A percentile compares a stretch with the other conserved stretches of the same genome.
These are phyloP conservation scores for Poeciliopsis retropinna DNA, from an alignment of 2,113 vertebrate species.

Conservation along the genomic window DNA sequence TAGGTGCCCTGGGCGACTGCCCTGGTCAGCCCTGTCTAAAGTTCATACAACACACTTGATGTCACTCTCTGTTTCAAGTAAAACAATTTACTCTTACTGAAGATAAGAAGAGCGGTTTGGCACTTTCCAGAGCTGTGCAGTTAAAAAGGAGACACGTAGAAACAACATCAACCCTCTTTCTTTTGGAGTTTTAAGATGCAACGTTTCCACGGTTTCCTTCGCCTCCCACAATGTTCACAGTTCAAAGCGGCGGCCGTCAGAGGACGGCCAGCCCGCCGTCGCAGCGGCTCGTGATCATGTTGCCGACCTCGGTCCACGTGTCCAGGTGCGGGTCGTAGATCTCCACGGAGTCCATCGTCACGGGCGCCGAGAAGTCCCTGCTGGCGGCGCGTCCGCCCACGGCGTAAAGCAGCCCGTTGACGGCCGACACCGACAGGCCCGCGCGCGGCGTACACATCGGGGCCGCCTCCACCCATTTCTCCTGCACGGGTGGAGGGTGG, in stretches of 20 bases:
- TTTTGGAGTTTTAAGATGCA: slow-evolving; percentile 45
- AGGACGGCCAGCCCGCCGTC: slow-evolving; percentile 93
- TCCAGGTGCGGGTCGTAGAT: slow-evolving; percentile 96
- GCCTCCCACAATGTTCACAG: neutral
- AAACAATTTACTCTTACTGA: neutral
- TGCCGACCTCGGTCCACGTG: slow-evolving; percentile 94
- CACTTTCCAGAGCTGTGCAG: slow-evolving; percentile 27
- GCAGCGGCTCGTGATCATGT: slow-evolving; percentile 98
- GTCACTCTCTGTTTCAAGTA: slow-evolving; percentile 4
- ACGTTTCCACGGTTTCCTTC: slow-evolving; percentile 10
- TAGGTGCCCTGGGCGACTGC: no score
- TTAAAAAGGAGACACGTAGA: slow-evolving; percentile 22
- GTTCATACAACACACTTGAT: neutral
- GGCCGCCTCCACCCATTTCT: slow-evolving; percentile 94
- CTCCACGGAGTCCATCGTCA: slow-evolving; percentile 95
- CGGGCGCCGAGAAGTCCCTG: slow-evolving; percentile 91
- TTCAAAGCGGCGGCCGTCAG: slow-evolving; percentile 60
- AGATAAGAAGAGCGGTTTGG: slow-evolving; percentile 12
- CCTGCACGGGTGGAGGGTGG: slow-evolving; percentile 78
- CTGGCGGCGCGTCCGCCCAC: slow-evolving; percentile 89
- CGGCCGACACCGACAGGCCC: slow-evolving; percentile 90
- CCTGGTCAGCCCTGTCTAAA: no score
- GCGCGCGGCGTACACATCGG: slow-evolving; percentile 90
- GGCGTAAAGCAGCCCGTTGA: slow-evolving; percentile 93
- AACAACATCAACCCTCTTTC: slow-evolving; percentile 20